Conservation (phyloP, 1,140 invertebrate species). For the Callitettix versicolor region DNA sequence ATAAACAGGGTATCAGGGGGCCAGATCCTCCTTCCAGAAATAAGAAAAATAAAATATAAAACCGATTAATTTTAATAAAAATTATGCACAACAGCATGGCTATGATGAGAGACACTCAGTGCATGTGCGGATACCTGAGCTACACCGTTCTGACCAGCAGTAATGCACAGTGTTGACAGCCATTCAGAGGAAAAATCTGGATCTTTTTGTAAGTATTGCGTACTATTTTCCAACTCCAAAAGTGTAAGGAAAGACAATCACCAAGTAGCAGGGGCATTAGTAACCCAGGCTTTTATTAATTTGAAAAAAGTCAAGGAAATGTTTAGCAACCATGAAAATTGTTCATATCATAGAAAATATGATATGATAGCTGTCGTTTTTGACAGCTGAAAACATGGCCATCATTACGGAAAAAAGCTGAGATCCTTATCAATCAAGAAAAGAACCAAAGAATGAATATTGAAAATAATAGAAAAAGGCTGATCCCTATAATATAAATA, state of each 20-base stretch:
- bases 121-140: no score
- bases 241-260: constrained; percentile 2
- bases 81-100: no score
- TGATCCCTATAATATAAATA: constrained; percentile 16
- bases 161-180: no score
- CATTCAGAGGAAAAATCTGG: constrained; percentile 3
- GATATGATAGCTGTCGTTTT: constrained; percentile 6
- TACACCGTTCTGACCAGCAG: no score
- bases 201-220: constrained; percentile 6
- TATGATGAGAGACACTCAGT: no score
- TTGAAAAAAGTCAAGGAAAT: constrained; percentile 20
- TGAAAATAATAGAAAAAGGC: constrained; percentile 16
- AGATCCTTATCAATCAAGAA: constrained; percentile 13
- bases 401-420: not conserved
- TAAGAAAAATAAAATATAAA: no score
- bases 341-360: constrained; percentile 9
- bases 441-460: constrained; percentile 14
- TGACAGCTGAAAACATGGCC: constrained; percentile 1
- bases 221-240: constrained; percentile 1
- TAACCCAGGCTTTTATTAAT: constrained; percentile 9
- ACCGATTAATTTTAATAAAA: no score
- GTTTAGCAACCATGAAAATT: constrained; percentile 14
- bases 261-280: not conserved
- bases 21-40: no score
- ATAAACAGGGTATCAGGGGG: no score